Base-by-base conservation (phyloP, 2,888 invertebrate species). In the Papilio protenor region DNA sequence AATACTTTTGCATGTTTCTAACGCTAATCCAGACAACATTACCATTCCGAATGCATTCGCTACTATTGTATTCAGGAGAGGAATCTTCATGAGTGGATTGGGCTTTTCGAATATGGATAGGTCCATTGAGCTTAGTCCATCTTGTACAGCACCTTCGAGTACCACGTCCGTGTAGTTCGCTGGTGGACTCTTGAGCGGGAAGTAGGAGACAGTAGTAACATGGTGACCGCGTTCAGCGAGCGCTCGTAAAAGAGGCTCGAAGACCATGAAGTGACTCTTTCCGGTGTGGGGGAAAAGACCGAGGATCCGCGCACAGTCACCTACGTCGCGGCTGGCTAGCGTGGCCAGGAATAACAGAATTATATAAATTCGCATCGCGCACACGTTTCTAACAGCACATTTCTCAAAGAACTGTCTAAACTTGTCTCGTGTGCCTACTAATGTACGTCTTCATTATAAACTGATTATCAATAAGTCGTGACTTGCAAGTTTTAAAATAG, bases 181-280 rank as follows among this genome's bases (percentile, higher is more conserved):
- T 16, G 92, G 77, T 0, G 88, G 86, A 72, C 85, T 80, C 74
- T 86, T 85, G 70, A 83, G 77, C 0, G 95, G 94, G 82, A 94
- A 95, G 83, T 91, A 90, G 2, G 94, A 94, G 2, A 95, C 83
- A 1, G 95, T 92, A 18, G 95, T 95, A 1, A 95, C 81, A 11
- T 95, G 86, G 82, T 96, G 95, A 2, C 95, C 95, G 11, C 92
- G 89, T 16, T 83, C 83, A 0, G 92, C 92, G 52, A 96, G 83
- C 77, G 89, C 91, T 33, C 88, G 87, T 18, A 95, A 80, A 12
- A 95, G 83, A 0, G 91, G 90, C 75, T 91, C 87, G 81, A 95
- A 95, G 2, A 95, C 92, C 75, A 91, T 87, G 79, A 94, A 95
- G 81, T 96, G 96, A 77, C 95, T 96, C 78, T 91, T 92, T 0